Conservation (phyloP, 2,888 invertebrate species). For the Trissolcus japonicus region DNA sequence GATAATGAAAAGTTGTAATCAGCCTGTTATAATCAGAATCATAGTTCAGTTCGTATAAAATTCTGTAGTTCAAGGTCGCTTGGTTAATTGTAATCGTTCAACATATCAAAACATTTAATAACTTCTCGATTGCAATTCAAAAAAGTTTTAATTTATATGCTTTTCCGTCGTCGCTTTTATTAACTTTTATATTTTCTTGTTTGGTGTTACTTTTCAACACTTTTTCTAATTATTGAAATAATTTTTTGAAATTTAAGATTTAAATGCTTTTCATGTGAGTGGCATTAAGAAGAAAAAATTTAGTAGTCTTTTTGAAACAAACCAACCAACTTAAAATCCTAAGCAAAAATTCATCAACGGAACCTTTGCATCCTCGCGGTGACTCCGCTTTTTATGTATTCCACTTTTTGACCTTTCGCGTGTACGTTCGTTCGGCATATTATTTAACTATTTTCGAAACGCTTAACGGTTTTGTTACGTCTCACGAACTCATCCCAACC, state of each 20-base stretch:
- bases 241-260: not conserved
- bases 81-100: slow-evolving; percentile 44
- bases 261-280: too few species aligned
- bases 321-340: not conserved
- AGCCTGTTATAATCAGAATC: slow-evolving; percentile 40
- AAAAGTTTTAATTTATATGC: not conserved
- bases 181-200: too few species aligned
- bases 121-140: slow-evolving; percentile 12
- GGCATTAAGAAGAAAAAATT: too few species aligned
- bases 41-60: slow-evolving; percentile 45
- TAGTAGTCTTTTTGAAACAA: not conserved
- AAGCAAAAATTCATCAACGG: not conserved
- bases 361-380: slow-evolving; percentile 14
- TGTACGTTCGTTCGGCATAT: slow-evolving; percentile 22
- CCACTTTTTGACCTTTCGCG: slow-evolving; percentile 47
- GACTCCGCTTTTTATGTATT: slow-evolving; percentile 40
- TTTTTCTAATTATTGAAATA: too few species aligned
- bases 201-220: too few species aligned
- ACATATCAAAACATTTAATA: slow-evolving; percentile 30
- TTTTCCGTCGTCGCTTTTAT: slow-evolving; percentile 1
- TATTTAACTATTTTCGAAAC: slow-evolving; percentile 42
- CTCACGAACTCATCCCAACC: slow-evolving; percentile 22
- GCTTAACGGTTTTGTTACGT: slow-evolving; percentile 13
- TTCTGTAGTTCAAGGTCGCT: slow-evolving; percentile 55
- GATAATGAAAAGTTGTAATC: slow-evolving; percentile 58